Evolutionary conservation across 2,888 invertebrate species (phyloP).

Genomic region (Chrysina gloriosa): DNA sequence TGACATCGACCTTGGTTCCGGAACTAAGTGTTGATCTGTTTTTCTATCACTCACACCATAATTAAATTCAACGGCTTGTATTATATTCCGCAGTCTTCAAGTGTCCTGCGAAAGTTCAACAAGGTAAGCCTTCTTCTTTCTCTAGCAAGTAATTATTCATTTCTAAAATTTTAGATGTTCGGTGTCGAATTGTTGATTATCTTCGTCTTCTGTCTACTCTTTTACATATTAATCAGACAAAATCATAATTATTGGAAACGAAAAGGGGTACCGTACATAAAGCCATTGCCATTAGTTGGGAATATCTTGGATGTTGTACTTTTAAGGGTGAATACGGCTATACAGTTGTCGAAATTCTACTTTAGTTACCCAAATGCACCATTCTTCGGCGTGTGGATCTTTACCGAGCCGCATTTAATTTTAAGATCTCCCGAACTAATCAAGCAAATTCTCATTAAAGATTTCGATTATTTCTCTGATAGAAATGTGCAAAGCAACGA

Average conservation of each 20-base stretch:
- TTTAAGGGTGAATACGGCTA: conserved; percentile 49
- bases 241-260: conserved; percentile 61
- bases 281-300: conserved; percentile 63
- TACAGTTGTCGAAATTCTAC: conserved; percentile 56
- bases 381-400: conserved; percentile 66
- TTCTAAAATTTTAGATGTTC: not conserved
- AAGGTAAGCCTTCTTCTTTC: too few species aligned
- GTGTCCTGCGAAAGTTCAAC: too few species aligned
- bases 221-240: not conserved
- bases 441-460: conserved; percentile 65
- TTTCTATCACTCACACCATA: too few species aligned
- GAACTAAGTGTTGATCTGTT: too few species aligned
- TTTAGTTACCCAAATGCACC: conserved; percentile 52
- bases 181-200: not conserved
- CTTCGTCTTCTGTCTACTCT: not conserved
- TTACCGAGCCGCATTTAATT: conserved; percentile 65
- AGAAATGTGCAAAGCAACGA: conserved; percentile 63
- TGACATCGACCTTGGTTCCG: too few species aligned
- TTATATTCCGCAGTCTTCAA: too few species aligned
- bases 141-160: not conserved
- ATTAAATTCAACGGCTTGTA: too few species aligned
- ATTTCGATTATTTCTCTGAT: conserved; percentile 66
- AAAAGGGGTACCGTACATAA: conserved; percentile 59
- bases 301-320: conserved; percentile 60
- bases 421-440: conserved; percentile 65